Conservation (phyloP, 2,888 invertebrate species). For the Diarsia dahlii region DNA sequence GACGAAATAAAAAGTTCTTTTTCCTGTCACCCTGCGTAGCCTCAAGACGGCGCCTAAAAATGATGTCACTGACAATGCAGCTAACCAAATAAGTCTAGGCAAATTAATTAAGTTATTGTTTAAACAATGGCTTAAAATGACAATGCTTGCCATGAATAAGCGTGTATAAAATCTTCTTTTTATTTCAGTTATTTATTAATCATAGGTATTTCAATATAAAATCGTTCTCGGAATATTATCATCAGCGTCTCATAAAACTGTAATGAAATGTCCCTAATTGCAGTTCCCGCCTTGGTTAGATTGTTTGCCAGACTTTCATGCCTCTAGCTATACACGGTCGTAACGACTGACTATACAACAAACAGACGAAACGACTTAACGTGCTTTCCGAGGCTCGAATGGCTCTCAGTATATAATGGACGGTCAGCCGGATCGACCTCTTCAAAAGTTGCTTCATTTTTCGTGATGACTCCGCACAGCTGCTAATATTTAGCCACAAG, state of each 20-base stretch:
- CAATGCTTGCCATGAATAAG: background rate
- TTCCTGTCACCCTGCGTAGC: constrained; percentile 1
- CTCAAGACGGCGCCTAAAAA: background rate
- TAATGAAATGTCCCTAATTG: background rate
- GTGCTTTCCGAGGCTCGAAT: background rate
- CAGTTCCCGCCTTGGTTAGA: background rate
- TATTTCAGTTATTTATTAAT: background rate
- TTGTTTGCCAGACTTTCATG: background rate
- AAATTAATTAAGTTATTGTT: background rate
- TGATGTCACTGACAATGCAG: constrained; percentile 4
- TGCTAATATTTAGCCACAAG: background rate
- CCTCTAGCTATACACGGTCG: background rate
- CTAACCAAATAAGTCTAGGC: background rate
- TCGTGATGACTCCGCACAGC: background rate
- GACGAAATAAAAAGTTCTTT: background rate
- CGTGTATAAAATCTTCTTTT: background rate
- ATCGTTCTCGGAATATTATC: background rate
- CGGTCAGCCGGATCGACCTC: background rate
- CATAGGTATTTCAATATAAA: background rate
- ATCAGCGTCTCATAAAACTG: background rate
- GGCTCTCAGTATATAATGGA: background rate
- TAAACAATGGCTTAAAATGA: constrained; percentile 19
- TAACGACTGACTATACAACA: background rate
- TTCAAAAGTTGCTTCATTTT: background rate
- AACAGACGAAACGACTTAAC: background rate